These are phyloP conservation scores for Scatophagus argus DNA, from an alignment of 2,113 vertebrate species.

Conservation along the genomic window DNA sequence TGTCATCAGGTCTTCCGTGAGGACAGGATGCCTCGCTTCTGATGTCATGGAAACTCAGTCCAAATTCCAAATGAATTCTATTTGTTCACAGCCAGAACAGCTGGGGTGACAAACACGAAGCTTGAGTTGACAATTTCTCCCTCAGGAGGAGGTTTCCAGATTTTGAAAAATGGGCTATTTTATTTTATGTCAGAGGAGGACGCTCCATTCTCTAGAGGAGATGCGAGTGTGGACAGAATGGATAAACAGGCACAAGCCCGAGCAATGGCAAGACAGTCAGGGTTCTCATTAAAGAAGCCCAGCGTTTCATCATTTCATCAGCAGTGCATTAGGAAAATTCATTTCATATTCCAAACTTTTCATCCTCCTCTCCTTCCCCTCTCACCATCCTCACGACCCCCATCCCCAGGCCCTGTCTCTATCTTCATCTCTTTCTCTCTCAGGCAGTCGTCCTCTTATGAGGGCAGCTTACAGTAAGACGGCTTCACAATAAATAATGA, in stretches of 20 bases:
- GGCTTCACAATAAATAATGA: conserved; percentile 71
- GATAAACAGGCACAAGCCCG: conserved; percentile 51
- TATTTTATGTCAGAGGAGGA: conserved; percentile 30
- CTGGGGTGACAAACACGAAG: conserved; percentile 23
- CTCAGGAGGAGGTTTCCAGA: conserved; percentile 33
- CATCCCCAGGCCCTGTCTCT: conserved; percentile 34
- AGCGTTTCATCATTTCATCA: conserved; percentile 75
- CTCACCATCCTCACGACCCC: background rate
- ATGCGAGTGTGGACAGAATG: conserved; percentile 54
- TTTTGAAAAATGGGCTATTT: conserved; percentile 43
- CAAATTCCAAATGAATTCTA: conserved; percentile 34
- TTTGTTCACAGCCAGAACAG: conserved; percentile 32
- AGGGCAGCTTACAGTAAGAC: conserved; percentile 70
- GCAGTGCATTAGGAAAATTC: conserved; percentile 61
- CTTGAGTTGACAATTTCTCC: conserved; percentile 13
- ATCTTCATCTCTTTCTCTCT: conserved; percentile 40
- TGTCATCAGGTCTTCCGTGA: conserved; percentile 41
- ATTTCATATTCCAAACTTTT: conserved; percentile 65
- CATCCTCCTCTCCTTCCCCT: background rate
- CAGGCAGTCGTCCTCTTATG: conserved; percentile 36
- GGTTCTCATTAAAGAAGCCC: conserved; percentile 63
- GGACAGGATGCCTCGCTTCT: conserved; percentile 36
- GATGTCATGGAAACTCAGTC: conserved; percentile 55
- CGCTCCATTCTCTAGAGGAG: conserved; percentile 34
- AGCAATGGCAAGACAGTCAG: conserved; percentile 27